Conservation (phyloP, 2,797 vertebrate genomes). For the Tolypeutes matacus region DNA sequence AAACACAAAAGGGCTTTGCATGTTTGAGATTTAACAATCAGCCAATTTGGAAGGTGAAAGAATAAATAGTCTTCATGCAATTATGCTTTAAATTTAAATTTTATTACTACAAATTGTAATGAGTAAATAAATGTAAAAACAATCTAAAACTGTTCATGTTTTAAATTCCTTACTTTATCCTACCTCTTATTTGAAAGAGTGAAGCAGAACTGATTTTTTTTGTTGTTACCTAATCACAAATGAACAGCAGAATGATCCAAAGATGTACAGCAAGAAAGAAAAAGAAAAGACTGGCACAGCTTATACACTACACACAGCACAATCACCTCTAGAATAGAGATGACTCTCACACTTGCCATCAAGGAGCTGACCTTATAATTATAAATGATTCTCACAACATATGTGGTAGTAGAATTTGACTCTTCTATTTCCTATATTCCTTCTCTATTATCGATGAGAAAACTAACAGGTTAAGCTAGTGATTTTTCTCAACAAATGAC, state of each 20-base stretch:
- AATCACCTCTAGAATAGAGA: not conserved
- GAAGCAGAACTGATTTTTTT: slow-evolving; percentile 41
- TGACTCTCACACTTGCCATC: not conserved
- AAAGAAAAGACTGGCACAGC: not conserved
- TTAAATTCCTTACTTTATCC: slow-evolving; percentile 35
- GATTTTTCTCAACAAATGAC: slow-evolving; percentile 20
- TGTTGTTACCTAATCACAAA: not conserved
- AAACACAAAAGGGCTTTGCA: not conserved
- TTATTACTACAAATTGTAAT: not conserved
- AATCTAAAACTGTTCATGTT: slow-evolving; percentile 22
- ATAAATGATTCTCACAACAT: not conserved
- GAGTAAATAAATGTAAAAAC: slow-evolving; percentile 32
- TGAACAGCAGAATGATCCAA: slow-evolving; percentile 35
- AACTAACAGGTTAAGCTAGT: slow-evolving; percentile 14
- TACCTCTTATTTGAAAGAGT: slow-evolving; percentile 42
- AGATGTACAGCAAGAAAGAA: not conserved
- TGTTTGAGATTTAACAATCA: slow-evolving; percentile 24
- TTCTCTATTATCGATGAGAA: not conserved
- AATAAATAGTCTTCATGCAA: not conserved
- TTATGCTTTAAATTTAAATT: not conserved
- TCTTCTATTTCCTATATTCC: not conserved
- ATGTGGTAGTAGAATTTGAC: not conserved
- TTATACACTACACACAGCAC: not conserved
- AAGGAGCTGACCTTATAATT: slow-evolving; percentile 1
- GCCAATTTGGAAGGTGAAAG: slow-evolving; percentile 17